These are phyloP conservation scores for Drosophila pseudotakahashii DNA, from an alignment of 2,888 invertebrate species.

Conservation along the genomic window DNA sequence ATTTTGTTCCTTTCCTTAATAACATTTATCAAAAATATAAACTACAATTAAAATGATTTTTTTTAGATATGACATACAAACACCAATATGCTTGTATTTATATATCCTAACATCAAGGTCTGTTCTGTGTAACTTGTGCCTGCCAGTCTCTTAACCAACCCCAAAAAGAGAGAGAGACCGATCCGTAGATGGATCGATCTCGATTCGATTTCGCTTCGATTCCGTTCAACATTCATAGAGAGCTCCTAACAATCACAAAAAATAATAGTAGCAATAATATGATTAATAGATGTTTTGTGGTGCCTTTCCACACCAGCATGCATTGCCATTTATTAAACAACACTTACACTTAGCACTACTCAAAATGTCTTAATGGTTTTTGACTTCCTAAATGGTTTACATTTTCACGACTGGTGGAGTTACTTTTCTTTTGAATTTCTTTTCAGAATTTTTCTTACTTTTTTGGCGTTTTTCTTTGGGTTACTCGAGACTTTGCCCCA, in stretches of 20 bases:
- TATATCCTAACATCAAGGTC: slow-evolving; percentile 41
- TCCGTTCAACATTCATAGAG: slow-evolving; percentile 68
- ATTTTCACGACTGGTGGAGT: slow-evolving; percentile 20
- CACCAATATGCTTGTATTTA: slow-evolving; percentile 24
- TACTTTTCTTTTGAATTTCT: slow-evolving; percentile 34
- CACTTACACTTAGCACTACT: slow-evolving; percentile 38
- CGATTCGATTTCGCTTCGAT: slow-evolving; percentile 53
- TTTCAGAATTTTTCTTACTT: slow-evolving; percentile 24
- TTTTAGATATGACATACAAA: slow-evolving; percentile 46
- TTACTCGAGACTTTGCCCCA: slow-evolving; percentile 43
- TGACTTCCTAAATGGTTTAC: slow-evolving; percentile 17
- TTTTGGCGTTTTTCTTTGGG: slow-evolving; percentile 26
- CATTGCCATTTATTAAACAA: slow-evolving; percentile 43
- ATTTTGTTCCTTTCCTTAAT: slow-evolving; percentile 63
- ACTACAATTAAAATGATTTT: slow-evolving; percentile 78
- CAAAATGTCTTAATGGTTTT: slow-evolving; percentile 28
- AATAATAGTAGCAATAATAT: slow-evolving; percentile 48
- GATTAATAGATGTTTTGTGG: slow-evolving; percentile 26
- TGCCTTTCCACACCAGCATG: slow-evolving; percentile 27
- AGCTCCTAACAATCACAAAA: slow-evolving; percentile 70
- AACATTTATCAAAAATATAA: slow-evolving; percentile 83
- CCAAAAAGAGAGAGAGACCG: slow-evolving; percentile 40
- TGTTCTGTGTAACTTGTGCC: slow-evolving; percentile 49
- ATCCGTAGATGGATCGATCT: slow-evolving; percentile 29
- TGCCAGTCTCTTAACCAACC: slow-evolving; percentile 51